Conservation (phyloP, 1,140 invertebrate genomes). For the Drosophila ohnishii region DNA sequence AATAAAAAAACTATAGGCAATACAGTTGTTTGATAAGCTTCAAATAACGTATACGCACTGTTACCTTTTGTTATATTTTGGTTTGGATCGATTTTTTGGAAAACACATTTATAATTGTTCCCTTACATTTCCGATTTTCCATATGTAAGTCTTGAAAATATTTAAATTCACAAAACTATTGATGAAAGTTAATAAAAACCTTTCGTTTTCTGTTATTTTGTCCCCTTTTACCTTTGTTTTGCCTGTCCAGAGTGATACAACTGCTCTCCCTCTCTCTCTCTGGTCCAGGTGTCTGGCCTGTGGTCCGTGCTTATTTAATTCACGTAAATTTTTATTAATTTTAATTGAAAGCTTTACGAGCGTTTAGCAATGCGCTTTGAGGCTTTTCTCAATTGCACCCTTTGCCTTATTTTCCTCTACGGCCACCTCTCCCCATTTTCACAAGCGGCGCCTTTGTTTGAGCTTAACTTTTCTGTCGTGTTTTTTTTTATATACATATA, state of each 20-base stretch:
- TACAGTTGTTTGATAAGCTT: not conserved
- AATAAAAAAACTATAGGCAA: too few species aligned
- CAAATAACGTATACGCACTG: constrained; percentile 3
- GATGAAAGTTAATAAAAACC: not conserved
- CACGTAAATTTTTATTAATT: constrained; percentile 80
- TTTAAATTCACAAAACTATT: not conserved
- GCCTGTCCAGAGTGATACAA: constrained; percentile 9
- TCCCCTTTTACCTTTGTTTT: not conserved
- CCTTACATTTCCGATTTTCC: not conserved
- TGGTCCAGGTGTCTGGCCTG: not conserved
- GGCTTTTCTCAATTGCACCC: constrained; percentile 1
- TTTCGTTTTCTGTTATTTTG: not conserved
- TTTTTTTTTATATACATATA: constrained; percentile 15
- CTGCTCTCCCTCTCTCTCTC: not conserved
- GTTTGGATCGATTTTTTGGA: not conserved
- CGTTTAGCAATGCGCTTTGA: constrained; percentile 50
- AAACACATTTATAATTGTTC: not conserved
- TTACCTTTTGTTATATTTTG: not conserved
- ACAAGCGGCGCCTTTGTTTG: constrained; percentile 61
- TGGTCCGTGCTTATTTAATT: constrained; percentile 74
- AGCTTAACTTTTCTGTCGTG: constrained; percentile 35
- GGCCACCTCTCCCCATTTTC: not conserved
- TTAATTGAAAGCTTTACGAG: constrained; percentile 81
- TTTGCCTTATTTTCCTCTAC: not conserved
- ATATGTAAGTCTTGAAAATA: not conserved